Evolutionary conservation across 2,797 vertebrate genomes (phyloP).

Genomic region (Oceanodroma leucorhoa): DNA sequence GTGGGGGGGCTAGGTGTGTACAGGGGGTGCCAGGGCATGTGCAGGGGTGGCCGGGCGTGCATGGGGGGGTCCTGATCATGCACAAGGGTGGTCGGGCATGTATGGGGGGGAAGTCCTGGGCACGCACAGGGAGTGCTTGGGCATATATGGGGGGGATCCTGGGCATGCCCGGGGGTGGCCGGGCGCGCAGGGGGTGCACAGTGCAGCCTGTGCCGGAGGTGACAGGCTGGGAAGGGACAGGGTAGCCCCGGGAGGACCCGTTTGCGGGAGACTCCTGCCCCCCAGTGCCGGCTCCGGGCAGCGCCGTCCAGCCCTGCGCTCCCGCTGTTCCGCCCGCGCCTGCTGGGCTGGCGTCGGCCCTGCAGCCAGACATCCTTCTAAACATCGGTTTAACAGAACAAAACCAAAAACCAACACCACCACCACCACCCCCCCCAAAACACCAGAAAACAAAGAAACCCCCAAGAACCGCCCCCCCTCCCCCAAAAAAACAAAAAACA

Average conservation of each 20-base stretch:
- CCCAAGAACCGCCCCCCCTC: too few species aligned
- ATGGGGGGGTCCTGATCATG: too few species aligned
- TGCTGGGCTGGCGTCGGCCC: rapidly evolving
- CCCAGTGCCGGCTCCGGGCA: neutral
- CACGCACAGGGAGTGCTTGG: neutral
- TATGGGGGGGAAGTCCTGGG: too few species aligned
- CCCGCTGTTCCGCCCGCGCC: neutral
- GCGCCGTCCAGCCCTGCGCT: neutral
- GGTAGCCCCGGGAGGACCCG: rapidly evolving
- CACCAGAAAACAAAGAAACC: neutral
- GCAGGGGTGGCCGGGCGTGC: neutral
- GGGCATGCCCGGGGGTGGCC: neutral
- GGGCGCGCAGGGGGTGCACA: too few species aligned
- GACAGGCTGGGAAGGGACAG: neutral
- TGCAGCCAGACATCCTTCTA: rapidly evolving
- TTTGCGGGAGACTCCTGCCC: neutral
- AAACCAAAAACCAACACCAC: neutral
- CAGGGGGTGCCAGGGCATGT: neutral
- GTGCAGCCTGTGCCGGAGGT: neutral
- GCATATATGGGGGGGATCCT: too few species aligned
- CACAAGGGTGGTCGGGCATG: neutral
- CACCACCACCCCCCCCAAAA: too few species aligned
- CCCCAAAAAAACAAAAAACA: rapidly evolving
- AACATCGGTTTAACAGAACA: neutral
- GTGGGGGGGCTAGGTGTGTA: neutral